Evolutionary conservation across 2,113 vertebrate genomes (phyloP).

Genomic region (Odocoileus hemionus): DNA sequence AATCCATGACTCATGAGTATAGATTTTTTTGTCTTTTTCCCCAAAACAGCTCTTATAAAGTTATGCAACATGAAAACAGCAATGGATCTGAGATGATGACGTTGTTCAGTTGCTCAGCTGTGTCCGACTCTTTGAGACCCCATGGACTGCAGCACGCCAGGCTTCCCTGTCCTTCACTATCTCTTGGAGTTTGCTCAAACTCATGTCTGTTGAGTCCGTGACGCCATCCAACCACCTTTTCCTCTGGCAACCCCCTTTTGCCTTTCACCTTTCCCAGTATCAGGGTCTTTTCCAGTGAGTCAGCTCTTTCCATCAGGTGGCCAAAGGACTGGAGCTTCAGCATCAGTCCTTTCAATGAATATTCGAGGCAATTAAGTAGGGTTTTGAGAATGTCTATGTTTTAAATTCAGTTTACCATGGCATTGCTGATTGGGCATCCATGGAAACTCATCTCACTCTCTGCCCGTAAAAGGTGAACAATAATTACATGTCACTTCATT

Average conservation of each 20-base stretch:
- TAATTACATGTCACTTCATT: no score
- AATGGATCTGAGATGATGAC: background rate
- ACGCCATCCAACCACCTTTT: background rate
- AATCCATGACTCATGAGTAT: background rate
- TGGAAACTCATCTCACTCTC: background rate
- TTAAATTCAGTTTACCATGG: background rate
- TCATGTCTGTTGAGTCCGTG: rapidly evolving
- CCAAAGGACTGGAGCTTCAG: background rate
- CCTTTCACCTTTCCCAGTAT: background rate
- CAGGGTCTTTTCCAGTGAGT: background rate
- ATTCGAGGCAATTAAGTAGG: background rate
- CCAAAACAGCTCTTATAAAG: background rate
- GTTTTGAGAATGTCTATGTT: background rate
- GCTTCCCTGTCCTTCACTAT: background rate
- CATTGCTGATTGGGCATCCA: background rate
- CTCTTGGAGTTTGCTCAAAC: background rate
- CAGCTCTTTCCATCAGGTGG: background rate
- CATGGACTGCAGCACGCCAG: background rate
- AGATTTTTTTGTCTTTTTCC: background rate
- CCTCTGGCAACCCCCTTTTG: background rate
- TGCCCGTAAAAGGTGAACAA: background rate
- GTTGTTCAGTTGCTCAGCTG: rapidly evolving
- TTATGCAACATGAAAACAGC: background rate
- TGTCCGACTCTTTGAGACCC: background rate
- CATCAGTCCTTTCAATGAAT: background rate